Conservation (phyloP, 2,797 vertebrate species). For the Petrocephalus sullivani region DNA sequence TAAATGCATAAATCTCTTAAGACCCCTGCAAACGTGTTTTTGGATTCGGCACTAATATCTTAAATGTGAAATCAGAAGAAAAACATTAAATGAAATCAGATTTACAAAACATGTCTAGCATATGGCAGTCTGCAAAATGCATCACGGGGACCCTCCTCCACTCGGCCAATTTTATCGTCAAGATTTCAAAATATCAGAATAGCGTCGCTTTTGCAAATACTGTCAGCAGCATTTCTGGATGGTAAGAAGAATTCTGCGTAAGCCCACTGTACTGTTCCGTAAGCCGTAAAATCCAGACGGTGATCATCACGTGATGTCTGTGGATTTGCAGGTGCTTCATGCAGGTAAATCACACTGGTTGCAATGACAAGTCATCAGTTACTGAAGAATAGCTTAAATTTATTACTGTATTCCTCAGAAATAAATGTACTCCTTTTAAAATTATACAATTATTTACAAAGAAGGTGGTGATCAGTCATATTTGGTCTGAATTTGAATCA, state of each 20-base stretch:
- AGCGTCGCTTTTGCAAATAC: no score
- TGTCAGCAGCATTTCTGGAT: no score
- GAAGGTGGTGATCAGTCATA: not conserved
- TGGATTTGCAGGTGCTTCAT: not conserved
- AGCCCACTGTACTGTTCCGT: not conserved
- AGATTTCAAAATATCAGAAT: not conserved
- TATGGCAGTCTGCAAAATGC: not conserved
- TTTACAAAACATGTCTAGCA: not conserved
- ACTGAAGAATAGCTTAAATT: not conserved
- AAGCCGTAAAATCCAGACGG: not conserved
- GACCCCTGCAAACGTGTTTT: not conserved
- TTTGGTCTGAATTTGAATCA: not conserved
- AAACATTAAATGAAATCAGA: not conserved
- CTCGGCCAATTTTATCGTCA: not conserved
- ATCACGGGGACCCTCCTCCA: not conserved
- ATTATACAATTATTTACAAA: not conserved
- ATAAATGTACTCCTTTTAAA: not conserved
- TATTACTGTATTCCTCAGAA: not conserved
- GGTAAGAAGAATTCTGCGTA: no score
- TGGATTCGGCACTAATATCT: not conserved
- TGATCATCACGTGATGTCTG: not conserved
- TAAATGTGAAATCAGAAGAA: not conserved
- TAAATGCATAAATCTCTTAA: not conserved
- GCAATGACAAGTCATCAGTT: not conserved
- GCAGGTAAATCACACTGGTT: not conserved